Evolutionary conservation across 2,888 invertebrate genomes (phyloP), one percentile per base, ranked within the genome.

Genomic region (Sphaerophoria taeniata): DNA sequence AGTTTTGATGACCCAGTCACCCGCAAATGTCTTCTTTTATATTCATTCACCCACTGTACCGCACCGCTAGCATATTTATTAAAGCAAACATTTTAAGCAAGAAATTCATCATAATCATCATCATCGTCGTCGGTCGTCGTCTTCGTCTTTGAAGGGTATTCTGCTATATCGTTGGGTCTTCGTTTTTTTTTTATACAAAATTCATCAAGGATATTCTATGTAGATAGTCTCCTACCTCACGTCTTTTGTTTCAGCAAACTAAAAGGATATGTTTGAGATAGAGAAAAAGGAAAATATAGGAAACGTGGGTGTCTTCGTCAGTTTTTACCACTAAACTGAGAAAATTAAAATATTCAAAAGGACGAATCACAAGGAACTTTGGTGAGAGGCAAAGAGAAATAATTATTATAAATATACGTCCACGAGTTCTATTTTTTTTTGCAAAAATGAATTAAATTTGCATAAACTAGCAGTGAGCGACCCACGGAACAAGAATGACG

Each of bases 1-100:
- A 83, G 78, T 74, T 73, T 73, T 74, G 83, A 83, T 74, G 83
- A 83, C 78, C 83, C 51, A 83, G 77, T 67, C 71, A 63, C 49
- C 69, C 70, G 47, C 67, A 60, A 67, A 61, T 12, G 11, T 16
- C 45, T 36, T 16, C 51, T 43, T 49, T 56, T 24, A 24, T 24
- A 24, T 24, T 24, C 24, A 16, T 55, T 39, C 53, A 45, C 34
- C 24, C 9, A 33, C 24, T 24, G 24, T 24, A 33, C 16, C n/a
- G 65, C 34, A 24, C 24, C 24, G 24, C 24, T 24, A 24, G 43
- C 12, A 24, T 43, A 55, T 34, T 55, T 69, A 43, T 70, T 70
- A 70, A 53, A 11, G 39, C 11, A 72, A 56, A 43, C 65, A 69
- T 58, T 49, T 63, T 24, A 76, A 79, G 16, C 63, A 72, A 45